Base-by-base conservation (phyloP, 2,888 invertebrate species). In the Drosophila nr. medialis region DNA sequence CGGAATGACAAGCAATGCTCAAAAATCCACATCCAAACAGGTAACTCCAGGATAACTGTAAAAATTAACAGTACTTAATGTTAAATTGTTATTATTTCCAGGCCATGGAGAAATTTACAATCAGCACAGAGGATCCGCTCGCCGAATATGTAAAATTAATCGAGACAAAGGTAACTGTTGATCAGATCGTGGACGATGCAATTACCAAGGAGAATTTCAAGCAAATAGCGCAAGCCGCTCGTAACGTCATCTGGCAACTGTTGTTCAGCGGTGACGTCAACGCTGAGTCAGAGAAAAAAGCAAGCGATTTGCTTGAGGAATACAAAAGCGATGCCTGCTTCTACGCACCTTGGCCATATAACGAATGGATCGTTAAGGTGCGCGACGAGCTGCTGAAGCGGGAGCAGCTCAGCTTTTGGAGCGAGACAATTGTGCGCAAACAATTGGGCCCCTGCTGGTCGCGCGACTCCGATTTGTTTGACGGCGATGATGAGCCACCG, bases 311-410 rank as follows among this genome's bases (percentile, higher is more conserved):
- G 27, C 64, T 92, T 7, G 74, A 76, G 4, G 85, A 80, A 36
- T 83, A 91, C 61, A 91, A 89, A 40, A 95, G 95, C 4, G 91
- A 93, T 67, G 92, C 93, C 2, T 83, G 91, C 63, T 90, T 88
- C 54, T 84, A 83, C 59, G 82, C 77, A 5, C 92, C 93, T 0
- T 89, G 79, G 77, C 68, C 79, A 5, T 92, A 92, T 61, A 91
- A 92, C 36, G 86, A 90, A 21, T 92, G 92, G 92, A 90, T 92
- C 24, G 68, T 81, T 0, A 76, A 64, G 13, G 55, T 92, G 21
- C 90, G 90, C n/a, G 76, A 84, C 21, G 86, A 86, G 36, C 59
- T 91, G 6, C 50, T 92, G 3, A 72, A 77, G 45, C 64, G 77
- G 0, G 60, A 89, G 18, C 70, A 87, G n/a, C 30, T 87, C 7